A percentile compares a stretch with the other conserved stretches of the same genome.
Evolutionary conservation across 1,140 invertebrate genomes (phyloP).

Genomic region (Telenomus remus): DNA sequence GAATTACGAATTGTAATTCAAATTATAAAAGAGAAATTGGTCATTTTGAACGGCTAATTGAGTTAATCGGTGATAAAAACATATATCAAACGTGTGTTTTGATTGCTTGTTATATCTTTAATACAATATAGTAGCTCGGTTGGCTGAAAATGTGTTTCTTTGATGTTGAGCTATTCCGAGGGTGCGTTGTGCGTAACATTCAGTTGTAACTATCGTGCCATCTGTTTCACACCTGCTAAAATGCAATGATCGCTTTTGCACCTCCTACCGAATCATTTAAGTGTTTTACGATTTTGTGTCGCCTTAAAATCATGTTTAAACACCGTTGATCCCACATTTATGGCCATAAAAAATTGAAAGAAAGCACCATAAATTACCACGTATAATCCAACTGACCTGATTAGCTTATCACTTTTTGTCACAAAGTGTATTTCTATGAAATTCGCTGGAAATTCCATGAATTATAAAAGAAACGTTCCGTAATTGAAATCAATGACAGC

Average conservation of each 20-base stretch:
- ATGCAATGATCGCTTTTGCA: constrained; percentile 65
- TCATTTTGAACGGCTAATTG: constrained; percentile 9
- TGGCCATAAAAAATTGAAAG: too few species aligned
- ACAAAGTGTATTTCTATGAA: too few species aligned
- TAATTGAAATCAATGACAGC: too few species aligned
- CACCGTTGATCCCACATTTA: constrained; percentile 4
- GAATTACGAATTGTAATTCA: too few species aligned
- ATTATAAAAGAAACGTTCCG: too few species aligned
- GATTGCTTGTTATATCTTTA: constrained; percentile 32
- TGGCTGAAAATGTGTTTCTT: constrained; percentile 42
- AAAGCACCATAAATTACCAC: too few species aligned
- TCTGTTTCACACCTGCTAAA: constrained; percentile 73
- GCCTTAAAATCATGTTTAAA: constrained; percentile 27
- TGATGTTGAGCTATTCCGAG: constrained; percentile 26
- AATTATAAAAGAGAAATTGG: too few species aligned
- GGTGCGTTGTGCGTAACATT: constrained; percentile 41
- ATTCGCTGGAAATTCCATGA: too few species aligned
- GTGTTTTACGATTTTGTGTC: constrained; percentile 41
- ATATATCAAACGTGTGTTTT: constrained; percentile 22
- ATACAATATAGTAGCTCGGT: constrained; percentile 25
- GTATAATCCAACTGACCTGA: too few species aligned
- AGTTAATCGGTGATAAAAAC: constrained; percentile 19
- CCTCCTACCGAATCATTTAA: constrained; percentile 61
- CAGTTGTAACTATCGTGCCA: constrained; percentile 60
- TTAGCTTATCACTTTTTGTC: too few species aligned